Evolutionary conservation across 2,888 invertebrate genomes (phyloP).

Genomic region (Cryptosula pallasiana): DNA sequence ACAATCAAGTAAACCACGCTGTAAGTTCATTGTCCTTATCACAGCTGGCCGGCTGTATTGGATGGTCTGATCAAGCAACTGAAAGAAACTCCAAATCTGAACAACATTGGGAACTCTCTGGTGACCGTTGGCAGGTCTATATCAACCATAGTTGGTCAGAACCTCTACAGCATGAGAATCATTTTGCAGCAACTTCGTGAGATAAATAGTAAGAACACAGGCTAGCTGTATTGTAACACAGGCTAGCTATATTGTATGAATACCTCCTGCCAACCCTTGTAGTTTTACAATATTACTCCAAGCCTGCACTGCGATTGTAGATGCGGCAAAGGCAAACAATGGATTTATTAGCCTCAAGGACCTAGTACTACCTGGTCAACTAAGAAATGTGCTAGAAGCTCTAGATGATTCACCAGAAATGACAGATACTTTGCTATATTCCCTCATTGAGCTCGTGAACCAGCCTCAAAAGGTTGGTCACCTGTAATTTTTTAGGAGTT

Average conservation of each 20-base stretch:
- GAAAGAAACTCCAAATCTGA: neutral
- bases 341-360: neutral
- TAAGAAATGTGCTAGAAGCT: constrained; percentile 30
- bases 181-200: constrained; percentile 5
- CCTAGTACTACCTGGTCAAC: constrained; percentile 28
- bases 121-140: neutral
- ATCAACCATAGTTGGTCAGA: neutral
- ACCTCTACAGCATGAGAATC: neutral
- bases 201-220: neutral
- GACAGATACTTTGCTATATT: constrained; percentile 31
- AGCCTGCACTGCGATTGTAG: too few species aligned
- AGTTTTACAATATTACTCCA: too few species aligned
- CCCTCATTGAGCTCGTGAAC: constrained; percentile 29
- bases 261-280: too few species aligned
- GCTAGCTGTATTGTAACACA: neutral
- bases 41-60: neutral
- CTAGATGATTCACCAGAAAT: constrained; percentile 31
- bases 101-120: neutral
- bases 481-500: neutral
- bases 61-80: neutral
- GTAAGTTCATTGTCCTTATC: too few species aligned
- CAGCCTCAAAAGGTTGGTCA: constrained; percentile 31
- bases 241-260: too few species aligned
- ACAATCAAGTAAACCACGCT: too few species aligned
- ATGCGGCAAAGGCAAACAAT: neutral